Base-by-base conservation (phyloP, 2,888 invertebrate species). In the Macrophya alboannulata region DNA sequence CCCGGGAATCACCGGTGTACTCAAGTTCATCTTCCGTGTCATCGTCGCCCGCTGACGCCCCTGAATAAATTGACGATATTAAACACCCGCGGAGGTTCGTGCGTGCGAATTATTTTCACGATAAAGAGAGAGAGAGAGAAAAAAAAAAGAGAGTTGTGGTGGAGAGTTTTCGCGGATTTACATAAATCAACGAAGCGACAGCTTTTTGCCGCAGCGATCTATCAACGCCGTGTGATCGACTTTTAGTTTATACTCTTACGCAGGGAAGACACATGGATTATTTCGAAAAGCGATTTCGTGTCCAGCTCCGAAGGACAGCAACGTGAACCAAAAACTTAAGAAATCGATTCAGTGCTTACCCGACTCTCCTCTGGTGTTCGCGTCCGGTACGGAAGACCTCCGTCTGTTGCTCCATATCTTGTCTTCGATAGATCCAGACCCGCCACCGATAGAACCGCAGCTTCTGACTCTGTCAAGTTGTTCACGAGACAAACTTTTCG, bases 361-460 rank as follows among this genome's bases (percentile, higher is more conserved):
- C 17, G 93, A 92, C 76, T 93, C 93, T 37, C 91, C 92, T 43
- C 92, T 90, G 0, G 92, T 93, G 84, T 93, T 93, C 10, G 93
- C 93, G 85, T 93, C 93, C 10, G 93, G 93, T 15, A 93, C 93
- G 0, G 93, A 93, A 0, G 92, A 94, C 81, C 93, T 89, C 84
- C 93, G 92, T 77, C 93, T 90, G 86, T 93, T 93, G 86, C 90
- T 93, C 93, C 93, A 93, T 85, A 93, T 93, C 83, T 93, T 93
- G 51, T 93, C 93, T 79, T 93, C 93, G 59, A 92, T 91, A 0
- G 93, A 93, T 4, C 92, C 93, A 25, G 94, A 94, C 4, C 95
- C 96, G 71, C 97, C 97, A 12, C 97, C 97, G 87, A 98, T 98
- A 87, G 97, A 97, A 15, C 98, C 98, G 92, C 98, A 98, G 92